These are phyloP conservation scores for Lerista edwardsae DNA, from an alignment of 2,797 vertebrate genomes.

Conservation along the genomic window DNA sequence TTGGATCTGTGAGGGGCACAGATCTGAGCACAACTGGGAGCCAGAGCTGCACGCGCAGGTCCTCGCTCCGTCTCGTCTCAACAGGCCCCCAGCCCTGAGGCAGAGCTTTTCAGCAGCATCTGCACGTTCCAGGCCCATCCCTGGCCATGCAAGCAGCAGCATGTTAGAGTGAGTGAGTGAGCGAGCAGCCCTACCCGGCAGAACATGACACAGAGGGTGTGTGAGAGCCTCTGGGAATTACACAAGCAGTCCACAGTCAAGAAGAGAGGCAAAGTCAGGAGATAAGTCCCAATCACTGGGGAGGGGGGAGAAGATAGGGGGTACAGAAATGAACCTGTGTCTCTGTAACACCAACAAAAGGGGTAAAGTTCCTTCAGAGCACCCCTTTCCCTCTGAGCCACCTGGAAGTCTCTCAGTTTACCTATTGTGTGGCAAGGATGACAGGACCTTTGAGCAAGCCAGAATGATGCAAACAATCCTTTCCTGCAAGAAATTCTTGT, in stretches of 20 bases:
- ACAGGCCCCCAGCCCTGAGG: constrained; percentile 60
- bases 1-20: not conserved
- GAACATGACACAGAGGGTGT: constrained; percentile 43
- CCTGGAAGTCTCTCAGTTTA: not conserved
- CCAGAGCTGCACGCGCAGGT: constrained; percentile 46
- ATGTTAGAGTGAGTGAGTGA: constrained; percentile 59
- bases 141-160: constrained; percentile 53
- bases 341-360: not conserved
- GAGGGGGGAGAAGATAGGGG: not conserved
- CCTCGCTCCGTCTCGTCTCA: constrained; percentile 36
- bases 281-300: not conserved
- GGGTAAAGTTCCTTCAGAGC: not conserved
- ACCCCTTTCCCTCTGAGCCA: not conserved
- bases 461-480: not conserved
- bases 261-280: not conserved
- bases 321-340: not conserved
- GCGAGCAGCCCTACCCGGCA: constrained; percentile 50
- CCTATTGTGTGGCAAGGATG: not conserved
- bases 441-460: not conserved
- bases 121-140: constrained; percentile 44
- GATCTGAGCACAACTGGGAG: not conserved
- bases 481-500: not conserved
- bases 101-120: constrained; percentile 66
- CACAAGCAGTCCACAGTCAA: not conserved
- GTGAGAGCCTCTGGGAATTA: constrained; percentile 26